These are phyloP conservation scores for Oceanodroma tethys DNA, from an alignment of 2,113 vertebrate genomes.

Conservation along the genomic window DNA sequence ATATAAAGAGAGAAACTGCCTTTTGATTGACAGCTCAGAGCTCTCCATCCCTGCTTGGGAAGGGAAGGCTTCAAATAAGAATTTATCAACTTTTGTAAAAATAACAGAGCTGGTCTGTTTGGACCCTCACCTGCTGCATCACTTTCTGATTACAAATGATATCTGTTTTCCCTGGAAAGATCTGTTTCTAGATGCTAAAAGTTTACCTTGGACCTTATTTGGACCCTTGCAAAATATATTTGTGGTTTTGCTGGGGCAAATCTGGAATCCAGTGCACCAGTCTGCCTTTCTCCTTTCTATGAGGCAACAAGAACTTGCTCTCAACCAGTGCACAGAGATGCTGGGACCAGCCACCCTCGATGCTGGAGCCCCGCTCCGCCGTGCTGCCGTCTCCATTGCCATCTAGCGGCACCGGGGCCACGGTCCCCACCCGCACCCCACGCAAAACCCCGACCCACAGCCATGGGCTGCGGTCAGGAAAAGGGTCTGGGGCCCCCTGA, in stretches of 20 bases:
- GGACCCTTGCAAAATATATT: fast-evolving
- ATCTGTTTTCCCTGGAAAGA: fast-evolving
- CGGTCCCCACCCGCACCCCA: not conserved
- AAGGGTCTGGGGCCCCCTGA: no score
- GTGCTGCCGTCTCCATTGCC: constrained; percentile 13
- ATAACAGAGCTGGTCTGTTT: not conserved
- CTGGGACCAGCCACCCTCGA: not conserved
- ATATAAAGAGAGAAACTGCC: not conserved
- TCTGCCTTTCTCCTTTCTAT: fast-evolving
- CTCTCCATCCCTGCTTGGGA: not conserved
- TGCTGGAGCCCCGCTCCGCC: not conserved
- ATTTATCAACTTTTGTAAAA: not conserved
- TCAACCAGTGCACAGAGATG: fast-evolving
- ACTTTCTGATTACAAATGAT: not conserved
- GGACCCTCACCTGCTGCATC: not conserved
- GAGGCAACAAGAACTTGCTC: fast-evolving
- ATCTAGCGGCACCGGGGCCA: constrained; percentile 15
- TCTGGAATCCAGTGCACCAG: fast-evolving
- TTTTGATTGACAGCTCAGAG: not conserved
- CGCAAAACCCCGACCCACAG: not conserved
- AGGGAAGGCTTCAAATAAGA: not conserved
- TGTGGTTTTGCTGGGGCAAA: not conserved
- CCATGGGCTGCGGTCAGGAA: fast-evolving
- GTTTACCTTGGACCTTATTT: not conserved
- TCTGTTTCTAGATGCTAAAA: not conserved